Percentiles rank a stretch among this genome's conserved stretches.
These are phyloP conservation scores for Ceratina calcarata DNA, from an alignment of 1,140 invertebrate genomes.

Conservation along the genomic window DNA sequence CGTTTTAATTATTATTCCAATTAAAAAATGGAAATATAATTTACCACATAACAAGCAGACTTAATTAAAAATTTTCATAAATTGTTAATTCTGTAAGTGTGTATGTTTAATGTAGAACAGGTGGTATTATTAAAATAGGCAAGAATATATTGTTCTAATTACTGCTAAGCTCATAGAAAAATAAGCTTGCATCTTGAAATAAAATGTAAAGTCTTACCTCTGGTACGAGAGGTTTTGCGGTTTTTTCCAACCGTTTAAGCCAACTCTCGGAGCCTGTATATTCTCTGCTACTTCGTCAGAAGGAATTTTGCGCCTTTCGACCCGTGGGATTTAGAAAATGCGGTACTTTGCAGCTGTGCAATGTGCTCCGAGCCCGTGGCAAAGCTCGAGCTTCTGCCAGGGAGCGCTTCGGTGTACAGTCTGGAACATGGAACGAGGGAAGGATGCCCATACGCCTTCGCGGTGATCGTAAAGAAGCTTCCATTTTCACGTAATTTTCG, in stretches of 20 bases:
- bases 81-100: too few species aligned
- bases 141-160: too few species aligned
- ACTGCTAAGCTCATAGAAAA: too few species aligned
- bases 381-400: slow-evolving; percentile 41
- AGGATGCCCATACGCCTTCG: neutral
- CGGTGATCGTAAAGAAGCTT: neutral
- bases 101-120: too few species aligned
- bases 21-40: too few species aligned
- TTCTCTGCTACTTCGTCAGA: slow-evolving; percentile 38
- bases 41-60: too few species aligned
- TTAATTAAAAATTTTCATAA: too few species aligned
- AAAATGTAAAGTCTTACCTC: neutral
- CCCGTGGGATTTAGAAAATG: slow-evolving; percentile 65
- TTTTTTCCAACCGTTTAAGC: slow-evolving; percentile 22
- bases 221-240: neutral
- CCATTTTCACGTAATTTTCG: neutral
- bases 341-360: slow-evolving; percentile 57
- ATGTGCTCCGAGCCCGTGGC: slow-evolving; percentile 31
- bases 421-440: slow-evolving; percentile 1
- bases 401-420: slow-evolving; percentile 44
- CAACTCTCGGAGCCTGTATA: slow-evolving; percentile 3
- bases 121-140: too few species aligned
- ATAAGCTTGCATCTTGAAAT: too few species aligned
- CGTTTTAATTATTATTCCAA: too few species aligned
- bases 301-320: slow-evolving; percentile 55